Percentiles rank a stretch among this genome's conserved stretches.
phyloP scores from a whole-genome alignment of 2,888 invertebrate species.

The Agrotis puta region DNA sequence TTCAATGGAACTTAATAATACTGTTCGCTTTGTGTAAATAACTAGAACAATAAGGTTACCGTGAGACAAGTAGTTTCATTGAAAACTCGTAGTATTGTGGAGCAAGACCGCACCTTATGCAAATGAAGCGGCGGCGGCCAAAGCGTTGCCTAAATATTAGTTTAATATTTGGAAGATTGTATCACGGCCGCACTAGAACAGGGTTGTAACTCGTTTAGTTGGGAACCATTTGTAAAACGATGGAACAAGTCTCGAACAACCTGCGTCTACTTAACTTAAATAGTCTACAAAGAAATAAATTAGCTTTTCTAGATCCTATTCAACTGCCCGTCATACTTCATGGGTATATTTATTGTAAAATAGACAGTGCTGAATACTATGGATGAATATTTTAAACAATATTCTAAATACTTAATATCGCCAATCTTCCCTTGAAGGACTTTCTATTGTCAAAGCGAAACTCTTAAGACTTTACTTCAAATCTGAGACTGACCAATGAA shows the following conservation, averaged over 20 bases:
- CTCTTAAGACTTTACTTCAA: constrained; percentile 3
- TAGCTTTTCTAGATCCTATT: neutral
- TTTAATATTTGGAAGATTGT: constrained; percentile 90
- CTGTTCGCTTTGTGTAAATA: constrained; percentile 14
- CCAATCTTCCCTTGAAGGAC: neutral
- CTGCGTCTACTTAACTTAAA: neutral
- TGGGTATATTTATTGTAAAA: neutral
- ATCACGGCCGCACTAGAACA: constrained; percentile 78
- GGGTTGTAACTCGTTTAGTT: constrained; percentile 74
- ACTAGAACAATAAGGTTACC: constrained; percentile 27
- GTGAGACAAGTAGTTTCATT: constrained; percentile 42
- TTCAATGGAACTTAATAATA: neutral
- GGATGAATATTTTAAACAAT: constrained; percentile 2
- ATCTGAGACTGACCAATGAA: neutral
- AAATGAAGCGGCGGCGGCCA: constrained; percentile 89
- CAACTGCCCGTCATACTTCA: neutral
- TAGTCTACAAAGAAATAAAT: neutral
- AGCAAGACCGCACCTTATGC: constrained; percentile 85
- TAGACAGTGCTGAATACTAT: neutral
- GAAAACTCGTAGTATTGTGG: constrained; percentile 54
- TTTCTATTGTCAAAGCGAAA: neutral
- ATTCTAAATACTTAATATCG: constrained; percentile 1
- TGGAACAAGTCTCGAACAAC: neutral
- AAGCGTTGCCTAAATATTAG: constrained; percentile 91
- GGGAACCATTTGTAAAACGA: neutral